Evolutionary conservation across 2,113 vertebrate species (phyloP).

Genomic region (Brachyhypopomus gauderio): DNA sequence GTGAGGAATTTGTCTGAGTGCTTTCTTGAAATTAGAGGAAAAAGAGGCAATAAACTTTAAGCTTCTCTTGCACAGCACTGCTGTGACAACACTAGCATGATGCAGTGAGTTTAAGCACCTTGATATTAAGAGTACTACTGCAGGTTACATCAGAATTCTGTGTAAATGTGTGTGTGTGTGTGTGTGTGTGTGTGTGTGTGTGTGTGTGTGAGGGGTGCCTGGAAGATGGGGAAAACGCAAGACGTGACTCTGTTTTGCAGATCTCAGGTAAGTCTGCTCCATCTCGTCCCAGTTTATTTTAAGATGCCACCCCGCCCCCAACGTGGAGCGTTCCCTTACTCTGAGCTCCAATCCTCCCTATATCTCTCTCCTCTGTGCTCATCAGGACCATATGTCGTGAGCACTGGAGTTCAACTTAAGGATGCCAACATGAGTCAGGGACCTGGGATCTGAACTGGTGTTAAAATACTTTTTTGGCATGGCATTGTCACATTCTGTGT

Average conservation of each 20-base stretch:
- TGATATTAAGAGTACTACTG: constrained; percentile 30
- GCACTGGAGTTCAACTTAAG: constrained; percentile 9
- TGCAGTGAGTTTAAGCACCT: constrained; percentile 18
- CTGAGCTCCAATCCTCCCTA: neutral
- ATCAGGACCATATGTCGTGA: constrained; percentile 13
- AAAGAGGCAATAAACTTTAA: constrained; percentile 1
- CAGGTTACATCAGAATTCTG: constrained; percentile 22
- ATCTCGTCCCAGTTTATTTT: constrained; percentile 42
- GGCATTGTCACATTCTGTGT: neutral
- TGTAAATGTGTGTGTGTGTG: neutral
- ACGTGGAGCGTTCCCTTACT: neutral
- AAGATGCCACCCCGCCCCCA: constrained; percentile 24
- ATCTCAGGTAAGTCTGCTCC: constrained; percentile 28
- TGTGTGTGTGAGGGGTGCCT: neutral
- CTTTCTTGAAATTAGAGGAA: neutral
- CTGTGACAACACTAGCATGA: constrained; percentile 23
- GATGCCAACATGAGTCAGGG: constrained; percentile 43
- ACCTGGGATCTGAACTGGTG: constrained; percentile 18
- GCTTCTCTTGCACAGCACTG: neutral
- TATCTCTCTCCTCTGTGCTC: constrained; percentile 23
- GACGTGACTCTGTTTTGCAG: constrained; percentile 18
- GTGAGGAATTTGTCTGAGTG: neutral
- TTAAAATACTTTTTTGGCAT: neutral
- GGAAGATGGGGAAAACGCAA: constrained; percentile 25
- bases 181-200: constrained; percentile 1